Percentiles rank a stretch among this genome's conserved stretches.
These are phyloP conservation scores for Antigone vipio DNA, from an alignment of 2,113 vertebrate species.

Conservation along the genomic window DNA sequence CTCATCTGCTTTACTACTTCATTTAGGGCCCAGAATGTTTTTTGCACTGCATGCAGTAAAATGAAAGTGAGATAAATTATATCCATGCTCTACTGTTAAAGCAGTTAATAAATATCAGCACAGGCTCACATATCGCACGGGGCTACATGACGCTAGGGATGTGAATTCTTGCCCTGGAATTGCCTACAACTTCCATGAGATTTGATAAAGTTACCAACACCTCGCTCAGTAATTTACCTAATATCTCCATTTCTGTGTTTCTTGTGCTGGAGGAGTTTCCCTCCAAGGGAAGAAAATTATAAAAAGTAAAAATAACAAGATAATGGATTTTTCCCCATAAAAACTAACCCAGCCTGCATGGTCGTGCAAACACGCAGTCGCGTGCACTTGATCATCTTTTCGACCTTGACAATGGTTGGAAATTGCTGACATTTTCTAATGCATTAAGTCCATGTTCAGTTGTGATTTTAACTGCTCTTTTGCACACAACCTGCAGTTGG, in stretches of 20 bases:
- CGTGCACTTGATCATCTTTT: background rate
- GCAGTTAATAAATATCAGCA: background rate
- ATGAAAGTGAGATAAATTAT: background rate
- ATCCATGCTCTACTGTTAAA: background rate
- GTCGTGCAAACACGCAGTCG: background rate
- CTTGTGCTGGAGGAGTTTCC: background rate
- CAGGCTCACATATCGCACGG: accelerated
- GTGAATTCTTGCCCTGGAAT: background rate
- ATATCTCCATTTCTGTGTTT: background rate
- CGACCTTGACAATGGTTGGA: background rate
- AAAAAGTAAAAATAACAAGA: background rate
- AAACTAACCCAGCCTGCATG: accelerated
- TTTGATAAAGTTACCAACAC: background rate
- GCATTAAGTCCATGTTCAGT: background rate
- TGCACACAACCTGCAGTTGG: background rate
- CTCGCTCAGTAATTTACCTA: background rate
- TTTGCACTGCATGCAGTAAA: background rate
- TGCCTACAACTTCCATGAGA: background rate
- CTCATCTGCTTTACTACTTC: background rate
- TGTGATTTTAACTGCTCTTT: background rate
- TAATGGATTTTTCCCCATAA: background rate
- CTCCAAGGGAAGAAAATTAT: background rate
- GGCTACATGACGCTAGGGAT: background rate
- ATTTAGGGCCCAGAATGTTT: background rate
- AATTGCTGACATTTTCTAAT: background rate